Evolutionary conservation across 2,797 vertebrate genomes (phyloP).

Genomic region (Taenioides sp.): DNA sequence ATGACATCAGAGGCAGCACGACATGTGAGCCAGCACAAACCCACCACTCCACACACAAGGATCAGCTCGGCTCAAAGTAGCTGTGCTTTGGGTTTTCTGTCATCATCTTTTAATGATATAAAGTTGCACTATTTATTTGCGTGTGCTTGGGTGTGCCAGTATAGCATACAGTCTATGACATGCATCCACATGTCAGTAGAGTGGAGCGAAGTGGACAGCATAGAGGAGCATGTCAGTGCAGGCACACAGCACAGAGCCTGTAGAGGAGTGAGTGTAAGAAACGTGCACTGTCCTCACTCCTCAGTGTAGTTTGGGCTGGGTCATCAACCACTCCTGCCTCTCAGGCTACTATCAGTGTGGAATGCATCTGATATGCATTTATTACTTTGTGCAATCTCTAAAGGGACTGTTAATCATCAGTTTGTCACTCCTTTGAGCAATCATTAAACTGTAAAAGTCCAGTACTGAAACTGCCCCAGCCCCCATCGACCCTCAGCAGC

Average conservation of each 20-base stretch:
- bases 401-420: constrained; percentile 58
- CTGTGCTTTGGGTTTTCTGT: neutral
- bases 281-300: neutral
- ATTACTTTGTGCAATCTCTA: constrained; percentile 5
- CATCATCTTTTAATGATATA: neutral
- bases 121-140: neutral
- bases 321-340: constrained; percentile 4
- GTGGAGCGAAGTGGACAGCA: constrained; percentile 9
- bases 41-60: neutral
- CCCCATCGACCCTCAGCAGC: constrained; percentile 35
- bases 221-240: constrained; percentile 39
- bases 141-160: neutral
- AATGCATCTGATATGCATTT: constrained; percentile 30
- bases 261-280: neutral
- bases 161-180: neutral
- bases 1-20: constrained; percentile 47
- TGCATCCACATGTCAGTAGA: constrained; percentile 1
- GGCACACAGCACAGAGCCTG: constrained; percentile 12
- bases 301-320: constrained; percentile 10
- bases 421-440: constrained; percentile 40
- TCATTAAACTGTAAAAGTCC: constrained; percentile 63
- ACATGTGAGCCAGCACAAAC: constrained; percentile 26
- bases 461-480: constrained; percentile 37
- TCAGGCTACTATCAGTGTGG: constrained; percentile 1
- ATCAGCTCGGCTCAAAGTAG: constrained; percentile 13